Evolutionary conservation across 2,888 invertebrate genomes (phyloP).

Genomic region (Watsonalla cultraria): DNA sequence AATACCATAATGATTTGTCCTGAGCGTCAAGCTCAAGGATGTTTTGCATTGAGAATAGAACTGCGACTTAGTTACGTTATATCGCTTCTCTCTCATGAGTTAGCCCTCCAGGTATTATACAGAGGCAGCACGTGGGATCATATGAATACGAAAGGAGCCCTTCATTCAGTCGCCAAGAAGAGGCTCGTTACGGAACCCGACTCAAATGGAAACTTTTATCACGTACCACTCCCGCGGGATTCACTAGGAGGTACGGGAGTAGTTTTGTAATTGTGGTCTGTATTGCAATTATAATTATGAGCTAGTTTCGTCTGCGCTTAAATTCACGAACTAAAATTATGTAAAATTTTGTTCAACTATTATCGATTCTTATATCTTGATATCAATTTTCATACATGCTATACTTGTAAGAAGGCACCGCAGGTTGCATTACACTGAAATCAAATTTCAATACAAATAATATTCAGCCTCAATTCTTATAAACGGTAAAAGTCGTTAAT

Average conservation of each 20-base stretch:
- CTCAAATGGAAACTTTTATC: conserved; percentile 58
- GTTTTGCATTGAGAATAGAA: too few relatives aligned
- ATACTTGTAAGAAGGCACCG: too few relatives aligned
- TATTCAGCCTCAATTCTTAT: not conserved
- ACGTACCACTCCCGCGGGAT: conserved; percentile 5
- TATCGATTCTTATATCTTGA: too few relatives aligned
- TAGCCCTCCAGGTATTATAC: conserved; percentile 10
- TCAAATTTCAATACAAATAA: too few relatives aligned
- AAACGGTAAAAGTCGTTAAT: not conserved
- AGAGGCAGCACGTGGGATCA: conserved; percentile 37
- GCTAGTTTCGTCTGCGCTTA: not conserved
- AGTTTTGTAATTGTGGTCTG: not conserved
- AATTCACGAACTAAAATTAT: too few relatives aligned
- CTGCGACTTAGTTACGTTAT: too few relatives aligned
- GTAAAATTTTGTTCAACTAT: too few relatives aligned
- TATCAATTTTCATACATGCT: too few relatives aligned
- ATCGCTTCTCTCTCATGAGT: conserved; percentile 15
- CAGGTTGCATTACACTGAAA: too few relatives aligned
- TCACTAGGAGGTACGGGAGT: not conserved
- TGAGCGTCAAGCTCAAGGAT: too few relatives aligned
- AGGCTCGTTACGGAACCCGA: conserved; percentile 54
- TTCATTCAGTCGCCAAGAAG: conserved; percentile 59
- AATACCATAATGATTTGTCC: too few relatives aligned
- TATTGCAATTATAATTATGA: not conserved
- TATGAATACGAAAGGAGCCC: conserved; percentile 66